Base-by-base conservation (phyloP, 1,140 invertebrate genomes). In the Uloborus diversus region DNA sequence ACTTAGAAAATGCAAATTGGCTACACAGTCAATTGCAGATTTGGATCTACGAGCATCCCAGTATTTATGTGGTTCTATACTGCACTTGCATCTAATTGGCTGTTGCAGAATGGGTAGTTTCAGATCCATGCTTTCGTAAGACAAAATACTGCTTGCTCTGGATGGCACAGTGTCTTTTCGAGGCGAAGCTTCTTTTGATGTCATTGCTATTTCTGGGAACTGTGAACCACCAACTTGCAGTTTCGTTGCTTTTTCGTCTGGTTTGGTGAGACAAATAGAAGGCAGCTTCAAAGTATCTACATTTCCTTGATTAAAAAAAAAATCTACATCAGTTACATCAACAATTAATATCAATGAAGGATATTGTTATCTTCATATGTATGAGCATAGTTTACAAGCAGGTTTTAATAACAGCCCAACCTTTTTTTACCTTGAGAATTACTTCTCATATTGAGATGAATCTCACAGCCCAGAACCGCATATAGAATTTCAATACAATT, bases 11-110 rank as follows among this genome's bases (percentile, higher is more conserved):
- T 79, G 76, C 13, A 79, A 28, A 20, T 79, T 79, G 42, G 76
- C 76, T 9, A 79, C 35, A 13, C 76, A 68, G 64, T 79, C 76
- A 14, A 79, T 57, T 5, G 76, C 76, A 1, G 76, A 79, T 4
- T 37, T 51, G 0, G 53, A 47, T 11, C 76, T 68, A 25, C 76
- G 51, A 4, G 35, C 56, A 7, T 79, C 76, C 65, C 53, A 69
- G 20, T 47, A 49, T 27, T 51, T 14, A 23, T 78, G 42, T 0
- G 73, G 73, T 17, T 78, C 28, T 51, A 79, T 79, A 23, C 25
- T 69, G 28, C 76, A 79, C 3, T 56, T 17, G n/a, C 76, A 79
- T 0, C 37, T 25, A 20, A 79, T 28, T 4, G 65, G 51, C 17
- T 59, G 64, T 23, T 79, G 76, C 14, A 79, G 53, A 3, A 79